Evolutionary conservation across 1,140 invertebrate species (phyloP), one percentile per base, ranked within the genome.

Genomic region (Drosophila jambulina): DNA sequence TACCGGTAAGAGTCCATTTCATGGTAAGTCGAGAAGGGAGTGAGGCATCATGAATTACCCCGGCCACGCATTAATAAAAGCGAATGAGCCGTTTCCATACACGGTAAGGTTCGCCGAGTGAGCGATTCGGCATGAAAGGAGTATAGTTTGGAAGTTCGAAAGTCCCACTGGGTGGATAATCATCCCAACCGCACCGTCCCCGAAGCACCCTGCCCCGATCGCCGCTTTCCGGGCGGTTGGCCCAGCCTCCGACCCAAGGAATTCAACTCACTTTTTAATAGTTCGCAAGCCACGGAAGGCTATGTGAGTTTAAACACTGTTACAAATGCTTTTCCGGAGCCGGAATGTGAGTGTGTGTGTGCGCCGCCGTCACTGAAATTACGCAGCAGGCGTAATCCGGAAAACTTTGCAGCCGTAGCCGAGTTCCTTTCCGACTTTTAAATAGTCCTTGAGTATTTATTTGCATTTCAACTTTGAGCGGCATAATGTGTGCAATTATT

Each of bases 241-340:
- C 23, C 54, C 32, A 46, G 17, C 49, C 63, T 21, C 19, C 60
- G 34, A 17, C 40, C 34, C 34, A n/a, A 71, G 48, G 67, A 60
- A 72, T 58, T 60, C 54, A 49, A 46, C 54, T 72, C 67, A 72
- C 69, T 72, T 72, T 72, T 72, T 72, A 72, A 72, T 72, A 72
- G 69, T 72, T 72, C 53, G 45, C 67, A 59, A 72, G 42, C 69
- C 67, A 72, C 69, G 67, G 40, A 56, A 13, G 68, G 49, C 68
- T 57, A 54, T 69, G 65, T 40, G 51, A 70, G 67, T 72, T 72
- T 72, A 72, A 72, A 69, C 65, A 68, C 65, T 60, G 69, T 58
- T 72, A 49, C 69, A 72, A 72, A 72, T 72, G 57, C 67, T 71
- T 71, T 72, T 49, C 69, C 67, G 67, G 27, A 59, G 21, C 53